Evolutionary conservation across 2,888 invertebrate genomes (phyloP).

Genomic region (Autographa gamma): DNA sequence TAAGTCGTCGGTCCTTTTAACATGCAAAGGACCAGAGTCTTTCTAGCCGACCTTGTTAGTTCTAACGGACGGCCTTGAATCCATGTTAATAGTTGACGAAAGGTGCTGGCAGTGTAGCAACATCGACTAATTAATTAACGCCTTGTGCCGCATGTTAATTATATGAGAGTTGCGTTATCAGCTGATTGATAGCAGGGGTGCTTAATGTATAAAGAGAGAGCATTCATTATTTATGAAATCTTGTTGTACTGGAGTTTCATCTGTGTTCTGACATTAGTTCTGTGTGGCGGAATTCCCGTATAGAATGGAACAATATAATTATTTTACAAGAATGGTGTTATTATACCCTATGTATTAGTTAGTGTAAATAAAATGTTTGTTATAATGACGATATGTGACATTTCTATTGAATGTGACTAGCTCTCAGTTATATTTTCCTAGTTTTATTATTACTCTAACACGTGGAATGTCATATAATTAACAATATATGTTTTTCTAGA

Average conservation of each 20-base stretch:
- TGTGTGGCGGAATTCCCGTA: too few relatives aligned
- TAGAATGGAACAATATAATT: too few relatives aligned
- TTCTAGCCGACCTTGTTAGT: constrained; percentile 5
- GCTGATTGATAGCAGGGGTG: neutral
- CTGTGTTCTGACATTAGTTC: neutral
- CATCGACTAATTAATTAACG: constrained; percentile 9
- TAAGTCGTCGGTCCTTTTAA: neutral
- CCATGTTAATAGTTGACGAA: constrained; percentile 31
- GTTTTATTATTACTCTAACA: too few relatives aligned
- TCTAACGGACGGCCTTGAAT: constrained; percentile 10
- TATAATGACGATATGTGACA: constrained; percentile 21
- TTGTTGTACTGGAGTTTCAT: neutral
- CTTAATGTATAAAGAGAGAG: neutral
- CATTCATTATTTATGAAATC: neutral
- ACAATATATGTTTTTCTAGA: too few relatives aligned
- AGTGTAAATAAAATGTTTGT: constrained; percentile 7
- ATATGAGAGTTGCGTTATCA: constrained; percentile 34
- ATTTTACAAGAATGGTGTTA: too few relatives aligned
- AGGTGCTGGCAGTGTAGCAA: constrained; percentile 8
- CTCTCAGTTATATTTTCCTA: too few relatives aligned
- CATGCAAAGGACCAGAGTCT: neutral
- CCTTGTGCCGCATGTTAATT: constrained; percentile 14
- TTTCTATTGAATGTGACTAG: neutral
- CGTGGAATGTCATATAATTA: too few relatives aligned
- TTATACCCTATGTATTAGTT: neutral